Evolutionary conservation across 37 sponge, comb jelly and placozoan genomes (phyloP).

Genomic region (Geodia barretti): DNA sequence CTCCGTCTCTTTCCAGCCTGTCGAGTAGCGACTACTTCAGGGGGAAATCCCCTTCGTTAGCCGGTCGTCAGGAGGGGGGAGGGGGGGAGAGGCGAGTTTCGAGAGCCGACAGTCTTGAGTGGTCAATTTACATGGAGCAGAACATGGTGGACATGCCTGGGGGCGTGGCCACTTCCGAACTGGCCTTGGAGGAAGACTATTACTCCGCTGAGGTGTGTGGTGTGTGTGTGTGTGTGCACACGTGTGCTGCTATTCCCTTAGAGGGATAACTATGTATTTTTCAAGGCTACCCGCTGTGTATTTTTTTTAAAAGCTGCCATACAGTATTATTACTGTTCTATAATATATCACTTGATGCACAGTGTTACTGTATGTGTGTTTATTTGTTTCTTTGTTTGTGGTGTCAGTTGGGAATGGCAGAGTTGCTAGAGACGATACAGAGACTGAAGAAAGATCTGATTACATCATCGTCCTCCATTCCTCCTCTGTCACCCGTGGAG

Average conservation of each 20-base stretch:
- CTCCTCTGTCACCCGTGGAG: not conserved
- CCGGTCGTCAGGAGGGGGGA: not conserved
- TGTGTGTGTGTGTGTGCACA: too few species aligned
- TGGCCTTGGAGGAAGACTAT: not conserved
- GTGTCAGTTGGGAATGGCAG: conserved; percentile 23
- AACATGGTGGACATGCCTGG: not conserved
- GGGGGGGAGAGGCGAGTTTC: not conserved
- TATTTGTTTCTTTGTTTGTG: not conserved
- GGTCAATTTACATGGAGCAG: not conserved
- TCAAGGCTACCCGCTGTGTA: too few species aligned
- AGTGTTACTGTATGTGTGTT: too few species aligned
- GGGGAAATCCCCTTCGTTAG: not conserved
- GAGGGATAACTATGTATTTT: too few species aligned
- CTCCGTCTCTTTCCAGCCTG: not conserved
- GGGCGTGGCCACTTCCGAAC: not conserved
- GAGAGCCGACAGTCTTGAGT: not conserved
- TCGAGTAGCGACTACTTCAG: not conserved
- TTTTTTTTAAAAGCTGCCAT: too few species aligned
- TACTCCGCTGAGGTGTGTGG: conserved; percentile 10
- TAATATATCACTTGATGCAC: too few species aligned
- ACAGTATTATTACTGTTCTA: too few species aligned
- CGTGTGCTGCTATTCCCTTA: too few species aligned
- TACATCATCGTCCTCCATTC: not conserved
- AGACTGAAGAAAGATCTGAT: conserved; percentile 51
- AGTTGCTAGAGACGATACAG: conserved; percentile 29